phyloP scores from a whole-genome alignment of 1,140 invertebrate genomes.

The Cephus cinctus region DNA sequence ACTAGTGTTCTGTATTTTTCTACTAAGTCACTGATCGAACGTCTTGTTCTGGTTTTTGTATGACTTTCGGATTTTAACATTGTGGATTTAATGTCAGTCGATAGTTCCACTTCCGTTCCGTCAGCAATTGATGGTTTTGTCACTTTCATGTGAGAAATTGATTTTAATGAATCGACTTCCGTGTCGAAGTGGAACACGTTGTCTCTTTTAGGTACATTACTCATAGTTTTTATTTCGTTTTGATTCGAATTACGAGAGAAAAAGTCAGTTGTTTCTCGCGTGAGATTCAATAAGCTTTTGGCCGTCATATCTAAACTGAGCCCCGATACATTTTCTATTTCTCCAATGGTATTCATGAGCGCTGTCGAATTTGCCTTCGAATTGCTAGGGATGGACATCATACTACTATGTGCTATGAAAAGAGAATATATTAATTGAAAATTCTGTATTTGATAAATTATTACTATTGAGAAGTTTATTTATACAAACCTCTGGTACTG shows the following conservation, averaged over 20 bases:
- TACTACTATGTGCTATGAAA: conserved; percentile 22
- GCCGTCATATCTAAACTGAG: conserved; percentile 15
- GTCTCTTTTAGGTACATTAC: not conserved
- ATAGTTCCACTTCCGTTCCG: conserved; percentile 5
- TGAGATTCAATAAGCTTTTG: conserved; percentile 14
- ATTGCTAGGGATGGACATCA: conserved; percentile 21
- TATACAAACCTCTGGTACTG: conserved; percentile 17
- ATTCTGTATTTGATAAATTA: conserved; percentile 2
- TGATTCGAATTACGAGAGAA: no score
- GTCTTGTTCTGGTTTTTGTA: conserved; percentile 17
- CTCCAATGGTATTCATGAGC: conserved; percentile 17
- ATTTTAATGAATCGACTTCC: conserved; percentile 3
- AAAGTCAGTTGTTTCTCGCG: conserved; percentile 9
- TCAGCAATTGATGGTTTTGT: not conserved
- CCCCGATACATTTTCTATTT: conserved; percentile 17
- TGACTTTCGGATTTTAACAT: conserved; percentile 17
- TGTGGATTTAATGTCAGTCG: conserved; percentile 11
- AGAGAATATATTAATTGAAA: conserved; percentile 7
- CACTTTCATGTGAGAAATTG: no score
- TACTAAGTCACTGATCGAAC: conserved; percentile 42
- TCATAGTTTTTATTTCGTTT: conserved; percentile 10
- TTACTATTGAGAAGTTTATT: not conserved
- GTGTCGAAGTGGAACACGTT: not conserved
- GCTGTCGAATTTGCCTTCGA: conserved; percentile 25
- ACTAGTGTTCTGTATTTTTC: conserved; percentile 41